Conservation (phyloP, 2,888 invertebrate species). For the Gymnosoma rotundatum region DNA sequence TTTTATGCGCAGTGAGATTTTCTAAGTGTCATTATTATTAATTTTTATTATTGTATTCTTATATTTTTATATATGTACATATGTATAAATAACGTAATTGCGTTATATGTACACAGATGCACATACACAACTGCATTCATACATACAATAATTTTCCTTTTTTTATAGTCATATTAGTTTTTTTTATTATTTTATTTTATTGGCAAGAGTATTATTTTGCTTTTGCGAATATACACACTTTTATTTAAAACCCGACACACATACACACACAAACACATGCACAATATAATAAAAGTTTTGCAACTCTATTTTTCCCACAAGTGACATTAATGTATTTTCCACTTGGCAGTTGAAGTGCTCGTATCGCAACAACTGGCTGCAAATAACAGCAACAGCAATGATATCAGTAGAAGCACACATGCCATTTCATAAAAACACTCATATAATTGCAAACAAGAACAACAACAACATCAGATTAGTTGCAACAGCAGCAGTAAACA, state of each 20-base stretch:
- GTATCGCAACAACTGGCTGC: constrained; percentile 40
- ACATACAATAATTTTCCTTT: background rate
- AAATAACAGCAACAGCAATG: constrained; percentile 21
- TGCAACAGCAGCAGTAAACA: constrained; percentile 51
- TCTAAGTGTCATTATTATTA: constrained; percentile 54
- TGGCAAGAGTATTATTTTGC: constrained; percentile 7
- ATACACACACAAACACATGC: background rate
- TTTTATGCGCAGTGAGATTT: constrained; percentile 49
- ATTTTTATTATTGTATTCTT: too few species aligned
- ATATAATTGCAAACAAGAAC: constrained; percentile 33
- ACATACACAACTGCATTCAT: background rate
- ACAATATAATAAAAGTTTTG: constrained; percentile 62
- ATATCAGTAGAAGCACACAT: constrained; percentile 17
- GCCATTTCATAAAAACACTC: background rate
- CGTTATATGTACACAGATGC: background rate
- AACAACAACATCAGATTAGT: constrained; percentile 38
- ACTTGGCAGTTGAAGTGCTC: constrained; percentile 64
- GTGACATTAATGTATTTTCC: constrained; percentile 69
- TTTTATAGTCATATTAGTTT: constrained; percentile 21
- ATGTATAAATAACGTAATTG: background rate
- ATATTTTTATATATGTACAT: background rate
- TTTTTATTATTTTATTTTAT: constrained; percentile 41
- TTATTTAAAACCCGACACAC: background rate
- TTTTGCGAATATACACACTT: background rate
- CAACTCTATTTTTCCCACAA: constrained; percentile 69